Conservation (phyloP, 2,113 vertebrate species). For the Cichladusa arquata region DNA sequence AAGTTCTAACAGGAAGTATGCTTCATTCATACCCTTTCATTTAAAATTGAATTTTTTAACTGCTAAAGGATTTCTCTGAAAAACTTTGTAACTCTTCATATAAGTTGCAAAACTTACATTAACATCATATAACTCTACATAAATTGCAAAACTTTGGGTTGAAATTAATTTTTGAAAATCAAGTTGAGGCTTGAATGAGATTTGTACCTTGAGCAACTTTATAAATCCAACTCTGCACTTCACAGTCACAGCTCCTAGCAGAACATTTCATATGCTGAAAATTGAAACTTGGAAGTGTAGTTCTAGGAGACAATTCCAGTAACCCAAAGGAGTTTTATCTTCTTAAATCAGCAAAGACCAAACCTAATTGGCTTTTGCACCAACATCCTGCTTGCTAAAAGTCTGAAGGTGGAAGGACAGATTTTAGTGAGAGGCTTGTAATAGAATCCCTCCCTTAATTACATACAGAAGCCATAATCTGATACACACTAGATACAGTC, state of each 20-base stretch:
- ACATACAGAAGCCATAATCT: not conserved
- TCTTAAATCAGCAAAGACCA: not conserved
- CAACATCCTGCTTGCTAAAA: not conserved
- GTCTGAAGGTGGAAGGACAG: not conserved
- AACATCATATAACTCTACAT: not conserved
- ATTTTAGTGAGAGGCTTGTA: slow-evolving; percentile 10
- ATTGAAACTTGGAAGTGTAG: not conserved
- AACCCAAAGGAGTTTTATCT: not conserved
- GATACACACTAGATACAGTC: not conserved
- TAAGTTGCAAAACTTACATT: not conserved
- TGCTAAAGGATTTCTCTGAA: not conserved
- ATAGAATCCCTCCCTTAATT: not conserved
- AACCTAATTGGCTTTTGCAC: not conserved
- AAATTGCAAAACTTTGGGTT: not conserved
- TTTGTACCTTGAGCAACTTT: not conserved
- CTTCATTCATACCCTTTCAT: slow-evolving; percentile 21
- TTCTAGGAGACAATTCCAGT: not conserved
- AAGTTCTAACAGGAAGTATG: not conserved
- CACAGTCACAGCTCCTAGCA: not conserved
- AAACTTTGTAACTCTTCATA: not conserved
- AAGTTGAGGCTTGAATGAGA: not conserved
- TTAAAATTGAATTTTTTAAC: slow-evolving; percentile 24
- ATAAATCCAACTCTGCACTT: not conserved
- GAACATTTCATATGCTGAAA: not conserved
- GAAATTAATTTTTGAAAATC: not conserved